phyloP scores from a whole-genome alignment of 2,888 invertebrate species.

The Parasteatoda lunata region DNA sequence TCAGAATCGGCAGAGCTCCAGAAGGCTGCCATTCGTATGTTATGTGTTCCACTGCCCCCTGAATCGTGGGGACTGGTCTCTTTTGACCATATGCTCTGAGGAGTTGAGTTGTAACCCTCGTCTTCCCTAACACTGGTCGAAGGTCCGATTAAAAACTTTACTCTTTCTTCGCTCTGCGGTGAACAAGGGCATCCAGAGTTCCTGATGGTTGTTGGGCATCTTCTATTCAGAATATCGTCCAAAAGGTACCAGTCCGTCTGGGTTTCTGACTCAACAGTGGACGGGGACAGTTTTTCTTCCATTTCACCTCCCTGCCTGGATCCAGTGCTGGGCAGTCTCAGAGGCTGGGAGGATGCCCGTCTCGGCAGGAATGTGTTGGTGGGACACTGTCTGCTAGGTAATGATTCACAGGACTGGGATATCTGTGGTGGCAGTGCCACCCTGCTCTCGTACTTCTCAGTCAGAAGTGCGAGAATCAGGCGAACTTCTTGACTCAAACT shows the following conservation, averaged over 20 bases:
- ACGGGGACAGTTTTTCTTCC: slow-evolving; percentile 24
- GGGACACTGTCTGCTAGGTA: slow-evolving; percentile 32
- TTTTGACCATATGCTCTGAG: slow-evolving; percentile 42
- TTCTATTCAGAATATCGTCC: slow-evolving; percentile 60
- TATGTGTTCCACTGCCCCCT: slow-evolving; percentile 1
- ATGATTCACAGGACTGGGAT: slow-evolving; percentile 64
- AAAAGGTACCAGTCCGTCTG: slow-evolving; percentile 70
- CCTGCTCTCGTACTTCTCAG: slow-evolving; percentile 53
- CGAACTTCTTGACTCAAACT: slow-evolving; percentile 86
- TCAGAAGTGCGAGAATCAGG: slow-evolving; percentile 68
- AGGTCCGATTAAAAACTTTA: slow-evolving; percentile 66
- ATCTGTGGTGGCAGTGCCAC: slow-evolving; percentile 41
- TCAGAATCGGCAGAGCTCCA: slow-evolving; percentile 56
- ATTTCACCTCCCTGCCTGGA: not conserved
- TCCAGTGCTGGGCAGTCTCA: slow-evolving; percentile 42
- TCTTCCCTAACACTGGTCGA: slow-evolving; percentile 50
- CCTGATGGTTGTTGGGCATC: slow-evolving; percentile 32
- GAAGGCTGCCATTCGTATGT: slow-evolving; percentile 45
- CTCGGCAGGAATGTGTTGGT: slow-evolving; percentile 47
- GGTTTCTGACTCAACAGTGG: slow-evolving; percentile 56
- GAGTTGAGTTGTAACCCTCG: slow-evolving; percentile 41
- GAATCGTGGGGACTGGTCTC: slow-evolving; percentile 51
- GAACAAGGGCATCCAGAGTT: slow-evolving; percentile 69
- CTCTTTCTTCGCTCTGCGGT: slow-evolving; percentile 67
- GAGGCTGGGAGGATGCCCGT: slow-evolving; percentile 63